Percentiles rank a stretch among this genome's conserved stretches.
These are phyloP conservation scores for Gambusia holbrooki DNA, from an alignment of 2,113 vertebrate genomes.

Conservation along the genomic window DNA sequence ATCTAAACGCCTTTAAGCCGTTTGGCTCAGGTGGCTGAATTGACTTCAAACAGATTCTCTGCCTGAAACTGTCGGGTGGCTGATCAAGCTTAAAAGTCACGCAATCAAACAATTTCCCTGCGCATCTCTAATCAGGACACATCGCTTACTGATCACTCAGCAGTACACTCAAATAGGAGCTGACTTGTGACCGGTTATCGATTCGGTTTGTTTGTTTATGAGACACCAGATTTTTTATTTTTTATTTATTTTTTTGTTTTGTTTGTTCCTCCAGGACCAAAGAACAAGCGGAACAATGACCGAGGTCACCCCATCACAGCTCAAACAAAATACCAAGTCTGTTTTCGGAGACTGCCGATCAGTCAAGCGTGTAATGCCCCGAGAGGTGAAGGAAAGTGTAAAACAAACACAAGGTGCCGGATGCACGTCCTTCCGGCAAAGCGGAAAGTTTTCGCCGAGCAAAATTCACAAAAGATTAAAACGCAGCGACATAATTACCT, in stretches of 20 bases:
- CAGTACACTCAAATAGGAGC: neutral
- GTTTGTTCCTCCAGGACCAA: neutral
- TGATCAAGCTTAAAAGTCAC: neutral
- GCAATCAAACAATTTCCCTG: neutral
- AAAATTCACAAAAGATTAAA: too few species aligned
- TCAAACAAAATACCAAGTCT: neutral
- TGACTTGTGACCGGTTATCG: neutral
- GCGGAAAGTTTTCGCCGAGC: neutral
- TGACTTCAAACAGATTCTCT: too few species aligned
- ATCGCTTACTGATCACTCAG: neutral
- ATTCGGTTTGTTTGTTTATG: neutral
- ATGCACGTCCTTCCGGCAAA: neutral
- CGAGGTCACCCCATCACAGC: neutral
- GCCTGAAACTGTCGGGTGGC: too few species aligned
- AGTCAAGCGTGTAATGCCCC: conserved; percentile 1
- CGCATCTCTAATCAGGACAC: neutral
- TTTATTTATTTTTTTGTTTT: too few species aligned
- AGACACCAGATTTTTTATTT: neutral
- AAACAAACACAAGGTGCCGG: neutral
- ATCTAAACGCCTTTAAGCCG: too few species aligned
- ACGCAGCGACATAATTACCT: neutral
- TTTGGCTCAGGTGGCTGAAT: too few species aligned
- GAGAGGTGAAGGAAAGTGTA: neutral
- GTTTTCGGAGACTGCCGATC: neutral
- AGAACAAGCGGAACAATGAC: neutral